These are phyloP conservation scores for Hozukius guyotensis DNA, from an alignment of 2,797 vertebrate genomes.

Conservation along the genomic window DNA sequence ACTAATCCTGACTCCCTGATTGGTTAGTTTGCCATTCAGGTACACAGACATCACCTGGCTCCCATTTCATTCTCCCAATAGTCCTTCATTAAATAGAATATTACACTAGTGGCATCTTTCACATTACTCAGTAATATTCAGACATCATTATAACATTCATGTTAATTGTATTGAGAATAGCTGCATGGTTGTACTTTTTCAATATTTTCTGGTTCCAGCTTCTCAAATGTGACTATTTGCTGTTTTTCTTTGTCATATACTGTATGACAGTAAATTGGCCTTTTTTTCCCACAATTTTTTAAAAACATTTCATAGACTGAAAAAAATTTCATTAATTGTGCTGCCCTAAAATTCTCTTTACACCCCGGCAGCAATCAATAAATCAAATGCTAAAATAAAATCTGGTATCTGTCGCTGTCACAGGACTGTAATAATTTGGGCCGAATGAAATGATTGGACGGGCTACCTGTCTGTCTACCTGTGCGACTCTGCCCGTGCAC, in stretches of 20 bases:
- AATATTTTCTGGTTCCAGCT: background rate
- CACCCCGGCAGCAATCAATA: background rate
- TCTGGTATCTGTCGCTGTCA: background rate
- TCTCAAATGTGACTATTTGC: background rate
- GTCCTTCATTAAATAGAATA: background rate
- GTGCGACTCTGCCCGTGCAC: no score
- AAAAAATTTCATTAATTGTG: no score
- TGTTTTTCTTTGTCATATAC: background rate
- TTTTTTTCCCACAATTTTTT: no score
- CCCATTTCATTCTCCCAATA: background rate
- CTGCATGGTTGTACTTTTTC: background rate
- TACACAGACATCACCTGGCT: background rate
- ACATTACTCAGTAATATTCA: background rate
- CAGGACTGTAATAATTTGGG: no score
- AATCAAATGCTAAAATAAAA: background rate
- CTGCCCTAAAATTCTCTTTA: background rate
- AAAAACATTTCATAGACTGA: no score
- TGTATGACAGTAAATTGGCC: background rate
- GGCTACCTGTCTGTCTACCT: no score
- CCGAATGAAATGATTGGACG: no score
- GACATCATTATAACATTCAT: background rate
- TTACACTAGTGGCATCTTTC: background rate
- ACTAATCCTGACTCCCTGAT: conserved; percentile 19
- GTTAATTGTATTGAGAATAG: background rate
- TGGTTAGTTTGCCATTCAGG: background rate